Evolutionary conservation across 1,140 invertebrate genomes (phyloP).

Genomic region (Bombus superbus): DNA sequence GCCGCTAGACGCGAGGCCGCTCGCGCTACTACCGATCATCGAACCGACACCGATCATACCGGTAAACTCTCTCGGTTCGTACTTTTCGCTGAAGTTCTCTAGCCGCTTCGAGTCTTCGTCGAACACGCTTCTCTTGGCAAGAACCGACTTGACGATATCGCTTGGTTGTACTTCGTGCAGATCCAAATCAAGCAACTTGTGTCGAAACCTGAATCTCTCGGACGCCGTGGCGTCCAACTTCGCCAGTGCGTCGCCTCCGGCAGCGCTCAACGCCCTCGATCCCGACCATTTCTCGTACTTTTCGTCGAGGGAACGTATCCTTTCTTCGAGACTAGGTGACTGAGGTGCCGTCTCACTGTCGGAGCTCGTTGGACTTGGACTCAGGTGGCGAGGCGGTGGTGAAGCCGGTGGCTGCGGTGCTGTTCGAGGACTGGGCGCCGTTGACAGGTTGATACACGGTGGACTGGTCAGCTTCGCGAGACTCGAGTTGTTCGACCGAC

Average conservation of each 20-base stretch:
- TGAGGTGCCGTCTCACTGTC: conserved; percentile 83
- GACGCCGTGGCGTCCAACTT: conserved; percentile 84
- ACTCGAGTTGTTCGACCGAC: conserved; percentile 56
- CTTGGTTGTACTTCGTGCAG: conserved; percentile 93
- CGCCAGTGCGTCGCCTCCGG: conserved; percentile 84
- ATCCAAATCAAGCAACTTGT: conserved; percentile 89
- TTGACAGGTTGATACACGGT: conserved; percentile 69
- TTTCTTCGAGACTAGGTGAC: conserved; percentile 91
- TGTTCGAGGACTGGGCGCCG: conserved; percentile 77
- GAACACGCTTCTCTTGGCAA: conserved; percentile 96
- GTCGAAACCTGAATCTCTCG: conserved; percentile 85
- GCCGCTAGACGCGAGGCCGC: conserved; percentile 61
- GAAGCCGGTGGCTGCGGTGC: conserved; percentile 84
- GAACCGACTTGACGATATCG: conserved; percentile 95
- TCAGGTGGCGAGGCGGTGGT: conserved; percentile 84
- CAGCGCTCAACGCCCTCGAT: conserved; percentile 83
- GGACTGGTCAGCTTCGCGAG: conserved; percentile 77
- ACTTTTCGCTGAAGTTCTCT: conserved; percentile 94
- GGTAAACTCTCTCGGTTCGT: conserved; percentile 88
- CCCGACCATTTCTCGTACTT: conserved; percentile 96
- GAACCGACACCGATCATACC: conserved; percentile 76
- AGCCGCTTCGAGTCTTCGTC: conserved; percentile 97
- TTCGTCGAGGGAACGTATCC: conserved; percentile 94
- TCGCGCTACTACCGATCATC: conserved; percentile 67
- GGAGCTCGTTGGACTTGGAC: conserved; percentile 85